These are phyloP conservation scores for Fulica atra DNA, from an alignment of 2,113 vertebrate genomes.

Conservation along the genomic window DNA sequence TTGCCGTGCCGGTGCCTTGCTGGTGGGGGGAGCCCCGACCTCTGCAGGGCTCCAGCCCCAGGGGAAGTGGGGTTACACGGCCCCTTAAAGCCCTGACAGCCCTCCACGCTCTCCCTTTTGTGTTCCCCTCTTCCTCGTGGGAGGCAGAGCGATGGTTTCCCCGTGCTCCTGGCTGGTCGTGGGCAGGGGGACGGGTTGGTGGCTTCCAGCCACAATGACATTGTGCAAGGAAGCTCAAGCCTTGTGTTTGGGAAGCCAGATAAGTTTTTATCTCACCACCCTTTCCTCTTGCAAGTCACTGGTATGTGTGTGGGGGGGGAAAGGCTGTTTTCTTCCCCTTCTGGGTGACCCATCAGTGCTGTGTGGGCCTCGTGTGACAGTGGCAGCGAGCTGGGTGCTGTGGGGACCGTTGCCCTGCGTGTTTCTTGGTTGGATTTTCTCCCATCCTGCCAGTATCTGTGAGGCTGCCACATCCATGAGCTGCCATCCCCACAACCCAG, in stretches of 20 bases:
- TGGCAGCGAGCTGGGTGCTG: fast-evolving
- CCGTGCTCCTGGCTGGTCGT: background rate
- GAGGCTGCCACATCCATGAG: fast-evolving
- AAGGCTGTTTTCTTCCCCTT: background rate
- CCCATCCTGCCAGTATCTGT: background rate
- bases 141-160: background rate
- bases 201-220: background rate
- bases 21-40: background rate
- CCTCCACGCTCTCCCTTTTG: background rate
- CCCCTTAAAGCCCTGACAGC: background rate
- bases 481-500: fast-evolving
- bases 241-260: background rate
- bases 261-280: background rate
- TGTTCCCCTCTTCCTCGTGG: background rate
- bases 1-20: too few relatives aligned
- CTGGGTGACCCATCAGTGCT: background rate
- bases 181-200: background rate
- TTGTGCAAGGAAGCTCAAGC: background rate
- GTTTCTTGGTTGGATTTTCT: background rate
- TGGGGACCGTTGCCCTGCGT: background rate
- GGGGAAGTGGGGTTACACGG: background rate
- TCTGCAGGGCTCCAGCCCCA: background rate
- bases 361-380: fast-evolving
- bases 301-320: background rate
- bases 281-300: background rate